Evolutionary conservation across 2,888 invertebrate species (phyloP).

Genomic region (Melinaea menophilus): DNA sequence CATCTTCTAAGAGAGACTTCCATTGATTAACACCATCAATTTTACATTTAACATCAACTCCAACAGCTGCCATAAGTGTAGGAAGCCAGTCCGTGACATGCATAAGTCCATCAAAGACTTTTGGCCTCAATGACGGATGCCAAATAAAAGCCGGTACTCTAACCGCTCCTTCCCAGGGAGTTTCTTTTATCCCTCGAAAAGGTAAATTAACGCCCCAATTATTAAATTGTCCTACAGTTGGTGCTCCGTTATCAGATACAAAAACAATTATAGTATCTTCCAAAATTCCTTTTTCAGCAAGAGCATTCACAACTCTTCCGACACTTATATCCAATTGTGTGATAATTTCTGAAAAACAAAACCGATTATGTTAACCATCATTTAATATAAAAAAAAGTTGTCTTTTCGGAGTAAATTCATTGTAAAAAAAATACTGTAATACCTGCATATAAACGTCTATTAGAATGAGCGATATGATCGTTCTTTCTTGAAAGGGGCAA

Average conservation of each 20-base stretch:
- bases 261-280: constrained; percentile 92
- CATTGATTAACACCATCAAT: constrained; percentile 85
- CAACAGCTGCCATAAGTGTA: constrained; percentile 77
- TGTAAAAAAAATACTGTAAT: constrained; percentile 17
- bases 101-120: constrained; percentile 80
- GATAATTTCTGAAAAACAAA: constrained; percentile 74
- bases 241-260: constrained; percentile 93
- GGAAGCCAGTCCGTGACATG: constrained; percentile 92
- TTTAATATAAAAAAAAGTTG: no score
- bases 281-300: constrained; percentile 82
- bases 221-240: constrained; percentile 83
- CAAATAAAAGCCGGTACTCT: constrained; percentile 87
- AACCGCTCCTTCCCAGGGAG: constrained; percentile 91
- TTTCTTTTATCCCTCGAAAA: constrained; percentile 87
- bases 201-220: constrained; percentile 90
- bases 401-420: constrained; percentile 36
- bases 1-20: constrained; percentile 77
- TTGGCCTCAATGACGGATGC: constrained; percentile 78
- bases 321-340: constrained; percentile 89
- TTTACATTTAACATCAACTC: constrained; percentile 49
- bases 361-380: no score
- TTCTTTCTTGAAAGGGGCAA: constrained; percentile 81
- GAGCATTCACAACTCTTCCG: constrained; percentile 83
- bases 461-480: constrained; percentile 82
- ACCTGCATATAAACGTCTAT: constrained; percentile 87